phyloP scores from a whole-genome alignment of 2,888 invertebrate genomes.

The Drosophila longiperda region DNA sequence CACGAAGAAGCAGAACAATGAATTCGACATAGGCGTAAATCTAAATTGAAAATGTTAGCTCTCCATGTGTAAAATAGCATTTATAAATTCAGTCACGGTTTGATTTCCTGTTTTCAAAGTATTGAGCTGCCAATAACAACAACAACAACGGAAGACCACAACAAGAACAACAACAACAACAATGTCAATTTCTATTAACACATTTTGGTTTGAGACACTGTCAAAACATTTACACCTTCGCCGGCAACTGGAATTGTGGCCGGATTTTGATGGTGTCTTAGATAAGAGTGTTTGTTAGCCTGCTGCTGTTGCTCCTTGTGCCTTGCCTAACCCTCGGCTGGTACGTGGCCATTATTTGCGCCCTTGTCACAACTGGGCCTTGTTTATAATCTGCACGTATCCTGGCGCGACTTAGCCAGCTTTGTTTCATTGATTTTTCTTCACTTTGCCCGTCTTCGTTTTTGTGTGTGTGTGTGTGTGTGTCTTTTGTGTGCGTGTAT shows the following conservation, averaged over 20 bases:
- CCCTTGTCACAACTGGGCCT: constrained; percentile 32
- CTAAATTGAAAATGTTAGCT: constrained; percentile 12
- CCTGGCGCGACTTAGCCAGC: constrained; percentile 41
- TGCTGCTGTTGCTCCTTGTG: constrained; percentile 4
- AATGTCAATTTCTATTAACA: constrained; percentile 72
- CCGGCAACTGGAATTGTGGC: constrained; percentile 5
- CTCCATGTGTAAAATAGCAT: constrained; percentile 30
- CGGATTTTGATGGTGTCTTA: constrained; percentile 22
- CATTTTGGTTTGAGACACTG: constrained; percentile 40
- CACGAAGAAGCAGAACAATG: constrained; percentile 18
- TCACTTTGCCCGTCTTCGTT: constrained; percentile 14
- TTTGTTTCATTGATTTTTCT: constrained; percentile 60
- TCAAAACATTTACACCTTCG: constrained; percentile 38
- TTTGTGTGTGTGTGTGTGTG: background rate
- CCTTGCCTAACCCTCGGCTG: constrained; percentile 4
- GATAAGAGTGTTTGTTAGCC: constrained; percentile 36
- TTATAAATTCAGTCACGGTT: constrained; percentile 72
- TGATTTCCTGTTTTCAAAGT: constrained; percentile 68
- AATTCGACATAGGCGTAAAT: constrained; percentile 1
- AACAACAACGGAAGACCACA: constrained; percentile 8
- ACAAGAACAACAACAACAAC: constrained; percentile 25
- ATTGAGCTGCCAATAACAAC: constrained; percentile 19
- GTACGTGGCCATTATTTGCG: constrained; percentile 65
- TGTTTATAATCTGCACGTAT: constrained; percentile 55
- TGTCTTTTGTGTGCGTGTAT: background rate